Evolutionary conservation across 2,888 invertebrate genomes (phyloP).

Genomic region (Plutella xylostella): DNA sequence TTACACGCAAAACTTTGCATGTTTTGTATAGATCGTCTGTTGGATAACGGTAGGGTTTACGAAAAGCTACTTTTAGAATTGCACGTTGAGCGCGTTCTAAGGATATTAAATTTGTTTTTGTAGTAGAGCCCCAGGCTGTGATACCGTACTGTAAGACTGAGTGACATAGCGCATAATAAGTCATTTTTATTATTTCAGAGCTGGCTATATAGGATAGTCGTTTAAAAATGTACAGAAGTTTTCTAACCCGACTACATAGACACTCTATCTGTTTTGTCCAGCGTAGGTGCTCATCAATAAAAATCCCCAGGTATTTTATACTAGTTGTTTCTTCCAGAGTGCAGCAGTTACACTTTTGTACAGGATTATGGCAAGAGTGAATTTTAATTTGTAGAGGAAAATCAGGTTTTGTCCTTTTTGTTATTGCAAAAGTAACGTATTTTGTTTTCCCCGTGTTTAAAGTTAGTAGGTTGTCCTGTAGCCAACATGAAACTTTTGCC

Average conservation of each 20-base stretch:
- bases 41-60: not conserved
- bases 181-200: not conserved
- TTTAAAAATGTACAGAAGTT: not conserved
- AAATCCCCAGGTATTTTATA: not conserved
- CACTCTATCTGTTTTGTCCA: not conserved
- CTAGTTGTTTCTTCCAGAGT: not conserved
- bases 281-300: not conserved
- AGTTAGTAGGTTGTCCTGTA: not conserved
- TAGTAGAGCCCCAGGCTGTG: not conserved
- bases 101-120: not conserved
- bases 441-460: not conserved
- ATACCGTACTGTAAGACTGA: not conserved
- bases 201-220: not conserved
- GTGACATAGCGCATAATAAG: not conserved
- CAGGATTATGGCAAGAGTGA: not conserved
- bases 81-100: not conserved
- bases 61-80: not conserved
- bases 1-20: too few species aligned
- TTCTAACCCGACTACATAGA: not conserved
- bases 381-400: not conserved
- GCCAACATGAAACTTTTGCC: not conserved
- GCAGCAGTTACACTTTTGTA: not conserved
- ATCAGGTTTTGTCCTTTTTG: not conserved
- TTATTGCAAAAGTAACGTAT: not conserved
- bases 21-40: not conserved